Base-by-base conservation (phyloP, 2,113 vertebrate genomes). In the Toxostoma redivivum region DNA sequence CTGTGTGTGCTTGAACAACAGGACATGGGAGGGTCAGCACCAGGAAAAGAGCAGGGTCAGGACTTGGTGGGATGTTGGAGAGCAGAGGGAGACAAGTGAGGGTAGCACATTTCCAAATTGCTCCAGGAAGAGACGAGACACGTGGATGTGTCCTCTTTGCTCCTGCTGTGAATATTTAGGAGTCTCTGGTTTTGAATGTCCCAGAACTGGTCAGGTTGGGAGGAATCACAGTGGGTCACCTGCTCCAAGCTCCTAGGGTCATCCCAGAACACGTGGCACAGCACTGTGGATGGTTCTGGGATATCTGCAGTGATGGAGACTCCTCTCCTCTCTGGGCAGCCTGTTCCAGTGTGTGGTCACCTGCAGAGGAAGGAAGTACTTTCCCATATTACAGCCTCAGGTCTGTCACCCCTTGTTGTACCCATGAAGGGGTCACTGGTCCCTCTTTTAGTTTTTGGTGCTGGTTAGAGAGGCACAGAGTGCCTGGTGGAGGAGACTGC, bases 61-160 rank as follows among this genome's bases (percentile, higher is more conserved):
- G 69, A 14, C n/a, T 84, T 3, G 3, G 4, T 37, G 54, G 22
- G 40, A 25, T 14, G 40, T 6, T 48, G 50, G 66, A 53, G 47
- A 47, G 65, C 44, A 42, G 35, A 64, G 53, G 42, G 57, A 27
- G 9, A 37, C 28, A 30, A 44, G 19, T 0, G 11, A 44, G 24
- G 38, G 18, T 14, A 5, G 17, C 15, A 1, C 2, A 0, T 40
- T 64, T n/a, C 40, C 19, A 13, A 4, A n/a, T 11, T 14, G 31
- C 54, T 60, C 0, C 0, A 47, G 56, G 62, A 44, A 44, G 38
- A 7, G 13, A 62, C 2, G 9, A 50, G 27, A 33, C 30, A 7
- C 0, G 2, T 7, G 4, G 6, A 11, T n/a, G 60, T 22, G 81
- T 28, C 11, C 1, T 0, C 42, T 31, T 53, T 28, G 11, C 18